Percentiles rank a stretch among this genome's conserved stretches.
Conservation (phyloP, 37 sponge, comb jelly and placozoan species). For the Lycopodina hypogea region DNA sequence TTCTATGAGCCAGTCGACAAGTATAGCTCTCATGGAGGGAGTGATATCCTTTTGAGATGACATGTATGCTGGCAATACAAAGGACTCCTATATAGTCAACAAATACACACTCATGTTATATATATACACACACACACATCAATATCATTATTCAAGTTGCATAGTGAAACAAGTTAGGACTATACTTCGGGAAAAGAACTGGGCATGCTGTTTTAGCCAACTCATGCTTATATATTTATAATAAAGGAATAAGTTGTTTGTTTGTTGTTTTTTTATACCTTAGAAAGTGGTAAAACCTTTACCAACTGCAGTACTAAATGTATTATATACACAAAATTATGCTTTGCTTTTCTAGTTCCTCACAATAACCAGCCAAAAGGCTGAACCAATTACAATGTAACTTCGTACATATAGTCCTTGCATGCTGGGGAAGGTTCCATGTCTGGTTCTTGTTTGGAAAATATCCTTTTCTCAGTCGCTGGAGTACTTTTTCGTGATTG, state of each 20-base stretch:
- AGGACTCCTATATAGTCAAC: constrained; percentile 42
- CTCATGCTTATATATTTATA: background rate
- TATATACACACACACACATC: background rate
- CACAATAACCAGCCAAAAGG: no score
- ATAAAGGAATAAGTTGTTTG: background rate
- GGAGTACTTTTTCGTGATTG: no score
- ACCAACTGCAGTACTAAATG: no score
- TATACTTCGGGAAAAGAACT: background rate
- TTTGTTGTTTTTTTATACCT: no score
- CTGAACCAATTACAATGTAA: no score
- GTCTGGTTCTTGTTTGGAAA: no score
- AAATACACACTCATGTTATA: background rate
- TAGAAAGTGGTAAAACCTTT: no score
- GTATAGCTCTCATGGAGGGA: constrained; percentile 79
- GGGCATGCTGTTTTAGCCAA: background rate
- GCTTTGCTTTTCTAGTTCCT: no score
- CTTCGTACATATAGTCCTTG: no score
- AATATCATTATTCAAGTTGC: background rate
- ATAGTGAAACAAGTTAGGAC: background rate
- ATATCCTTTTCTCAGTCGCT: no score
- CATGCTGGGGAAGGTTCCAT: no score
- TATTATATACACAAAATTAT: no score
- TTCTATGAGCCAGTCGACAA: constrained; percentile 99
- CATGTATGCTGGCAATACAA: constrained; percentile 60
- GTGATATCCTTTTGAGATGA: constrained; percentile 64